Base-by-base conservation (phyloP, 35 echinoderm and acorn worm genomes). In the Anneissia japonica region DNA sequence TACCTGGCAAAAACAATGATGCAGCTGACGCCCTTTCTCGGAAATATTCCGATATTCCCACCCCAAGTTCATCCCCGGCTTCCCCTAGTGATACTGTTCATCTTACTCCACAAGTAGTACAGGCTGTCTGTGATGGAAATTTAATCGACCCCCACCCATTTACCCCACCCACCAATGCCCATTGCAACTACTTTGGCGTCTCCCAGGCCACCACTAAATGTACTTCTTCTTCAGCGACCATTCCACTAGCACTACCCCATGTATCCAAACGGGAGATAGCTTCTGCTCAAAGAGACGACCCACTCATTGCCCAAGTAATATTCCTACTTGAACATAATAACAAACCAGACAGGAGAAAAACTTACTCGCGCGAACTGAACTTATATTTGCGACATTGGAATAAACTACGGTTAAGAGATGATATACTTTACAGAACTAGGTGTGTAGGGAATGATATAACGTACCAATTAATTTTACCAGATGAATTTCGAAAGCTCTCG, bases 1-100 rank as follows among this genome's bases (percentile, higher is more conserved):
- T 31, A 38, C 91, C 91, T 37, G 91, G 86, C 6, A 82, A 64
- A 40, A 77, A 34, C 31, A 92, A 92, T 40, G 46, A 64, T 31
- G 75, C 89, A 46, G 81, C 81, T 36, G 81, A 89, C 34, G 80
- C 41, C 0, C 38, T 83, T 9, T 84, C 79, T 23, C 0, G 64
- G 7, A 79, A 34, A 10, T 34, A 81, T 17, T 41, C 39, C 0
- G 46, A 34, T 5, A 2, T 39, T 41, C 4, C 39, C 3, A 38
- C 31, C 9, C 26, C 2, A 12, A 23, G 26, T 2, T 64, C 26
- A 23, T 64, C 21, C 21, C 7, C 2, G 1, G 26, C 2, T 2
- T 64, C 51, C 11, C 26, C 51, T 64, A 19, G 2, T 23, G 9
- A 16, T 2, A 16, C 1, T 23, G 26, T 16, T 16, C 1, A 19